A percentile compares a stretch with the other conserved stretches of the same genome.
phyloP scores from a whole-genome alignment of 2,888 invertebrate genomes.

The Xestia ashworthii region DNA sequence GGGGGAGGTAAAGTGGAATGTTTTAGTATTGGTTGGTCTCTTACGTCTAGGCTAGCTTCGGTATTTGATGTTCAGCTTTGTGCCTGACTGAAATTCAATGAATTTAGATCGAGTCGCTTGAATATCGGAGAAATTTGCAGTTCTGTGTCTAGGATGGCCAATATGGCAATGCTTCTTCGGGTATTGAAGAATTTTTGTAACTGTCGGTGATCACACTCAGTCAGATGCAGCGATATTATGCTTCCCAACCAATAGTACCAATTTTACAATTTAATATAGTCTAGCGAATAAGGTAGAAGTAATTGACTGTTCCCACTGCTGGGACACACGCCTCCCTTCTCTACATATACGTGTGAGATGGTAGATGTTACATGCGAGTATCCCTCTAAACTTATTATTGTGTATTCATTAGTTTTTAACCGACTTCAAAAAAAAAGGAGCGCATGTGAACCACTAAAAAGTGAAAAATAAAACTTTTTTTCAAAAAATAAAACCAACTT shows the following conservation, averaged over 20 bases:
- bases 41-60: conserved; percentile 1
- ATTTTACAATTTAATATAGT: background rate
- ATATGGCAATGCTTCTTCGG: background rate
- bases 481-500: no score
- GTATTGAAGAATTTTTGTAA: background rate
- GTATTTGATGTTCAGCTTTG: conserved; percentile 12
- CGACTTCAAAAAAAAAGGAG: no score
- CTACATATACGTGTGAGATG: background rate
- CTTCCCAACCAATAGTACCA: background rate
- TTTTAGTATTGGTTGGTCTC: conserved; percentile 14
- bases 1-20: conserved; percentile 25
- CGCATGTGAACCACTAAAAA: no score
- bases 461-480: no score
- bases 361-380: background rate
- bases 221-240: background rate
- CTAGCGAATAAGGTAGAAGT: no score
- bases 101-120: background rate
- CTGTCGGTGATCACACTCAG: background rate
- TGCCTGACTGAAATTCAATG: background rate
- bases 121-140: background rate
- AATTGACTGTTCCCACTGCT: no score
- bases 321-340: background rate
- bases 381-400: no score
- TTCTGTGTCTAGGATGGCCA: background rate
- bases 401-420: no score